These are phyloP conservation scores for Entosphenus tridentatus DNA, from an alignment of 2,113 vertebrate genomes.

Conservation along the genomic window DNA sequence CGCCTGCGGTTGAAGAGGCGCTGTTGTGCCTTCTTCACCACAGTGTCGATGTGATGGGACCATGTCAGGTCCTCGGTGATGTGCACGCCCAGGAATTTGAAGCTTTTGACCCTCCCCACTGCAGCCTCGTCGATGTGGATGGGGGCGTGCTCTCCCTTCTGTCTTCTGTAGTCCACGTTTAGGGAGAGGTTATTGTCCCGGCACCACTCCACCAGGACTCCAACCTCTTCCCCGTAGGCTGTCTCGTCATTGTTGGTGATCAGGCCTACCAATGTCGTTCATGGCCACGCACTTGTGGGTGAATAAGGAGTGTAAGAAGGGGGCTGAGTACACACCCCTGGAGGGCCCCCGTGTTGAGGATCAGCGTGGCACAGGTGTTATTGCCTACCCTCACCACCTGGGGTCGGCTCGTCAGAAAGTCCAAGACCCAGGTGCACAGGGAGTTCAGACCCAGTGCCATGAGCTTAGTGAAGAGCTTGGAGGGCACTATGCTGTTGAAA, in stretches of 20 bases:
- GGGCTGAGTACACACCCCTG: not conserved
- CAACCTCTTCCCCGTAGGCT: not conserved
- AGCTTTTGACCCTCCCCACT: conserved; percentile 2
- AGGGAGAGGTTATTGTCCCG: not conserved
- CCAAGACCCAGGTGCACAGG: not conserved
- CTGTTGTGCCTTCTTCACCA: not conserved
- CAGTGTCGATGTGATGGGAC: not conserved
- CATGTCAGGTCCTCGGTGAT: conserved; percentile 1
- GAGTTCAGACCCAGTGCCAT: not conserved
- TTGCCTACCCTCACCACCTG: not conserved
- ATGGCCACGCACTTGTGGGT: not conserved
- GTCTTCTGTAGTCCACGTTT: not conserved
- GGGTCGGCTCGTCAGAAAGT: not conserved
- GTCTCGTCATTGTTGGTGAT: not conserved
- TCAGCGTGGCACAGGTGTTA: not conserved
- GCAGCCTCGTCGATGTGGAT: conserved; percentile 1
- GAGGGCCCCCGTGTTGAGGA: not conserved
- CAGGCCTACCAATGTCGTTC: not conserved
- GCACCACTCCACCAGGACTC: not conserved
- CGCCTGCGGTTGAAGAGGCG: not conserved
- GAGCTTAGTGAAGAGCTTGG: conserved; percentile 2
- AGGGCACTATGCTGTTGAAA: not conserved
- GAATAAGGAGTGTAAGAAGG: not conserved
- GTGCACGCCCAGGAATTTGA: not conserved
- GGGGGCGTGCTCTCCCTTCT: not conserved